Conservation (phyloP, 2,113 vertebrate species). For the Actenoides hombroni region DNA sequence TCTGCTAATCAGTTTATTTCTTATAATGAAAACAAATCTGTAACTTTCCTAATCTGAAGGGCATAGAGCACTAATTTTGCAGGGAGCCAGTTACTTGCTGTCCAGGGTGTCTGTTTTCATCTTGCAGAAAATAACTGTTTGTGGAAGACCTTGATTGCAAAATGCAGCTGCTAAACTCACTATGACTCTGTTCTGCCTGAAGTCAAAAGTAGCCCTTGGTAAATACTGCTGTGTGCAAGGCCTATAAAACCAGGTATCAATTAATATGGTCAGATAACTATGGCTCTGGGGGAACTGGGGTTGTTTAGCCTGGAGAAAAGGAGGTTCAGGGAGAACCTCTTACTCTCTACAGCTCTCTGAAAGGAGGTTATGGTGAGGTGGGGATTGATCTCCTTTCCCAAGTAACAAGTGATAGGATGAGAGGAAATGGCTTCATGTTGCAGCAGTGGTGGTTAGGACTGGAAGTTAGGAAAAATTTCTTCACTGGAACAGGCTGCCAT, state of each 20-base stretch:
- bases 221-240: neutral
- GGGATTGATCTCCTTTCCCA: neutral
- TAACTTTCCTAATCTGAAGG: constrained; percentile 5
- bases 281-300: neutral
- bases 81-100: neutral
- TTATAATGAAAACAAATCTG: constrained; percentile 56
- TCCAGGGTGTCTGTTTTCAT: neutral
- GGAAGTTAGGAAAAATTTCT: too few species aligned
- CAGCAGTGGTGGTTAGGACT: too few species aligned
- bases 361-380: neutral
- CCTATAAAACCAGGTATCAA: neutral
- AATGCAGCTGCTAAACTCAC: neutral
- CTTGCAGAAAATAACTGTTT: neutral
- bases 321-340: neutral
- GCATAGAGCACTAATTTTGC: neutral
- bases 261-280: neutral
- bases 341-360: neutral
- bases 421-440: neutral
- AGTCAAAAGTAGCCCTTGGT: neutral
- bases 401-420: neutral
- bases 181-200: neutral
- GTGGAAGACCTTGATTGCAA: neutral
- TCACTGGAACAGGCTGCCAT: neutral
- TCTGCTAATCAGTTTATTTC: constrained; percentile 65
- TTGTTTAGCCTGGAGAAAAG: neutral